phyloP scores from a whole-genome alignment of 2,888 invertebrate genomes.

The Ischnus inquisitorius region DNA sequence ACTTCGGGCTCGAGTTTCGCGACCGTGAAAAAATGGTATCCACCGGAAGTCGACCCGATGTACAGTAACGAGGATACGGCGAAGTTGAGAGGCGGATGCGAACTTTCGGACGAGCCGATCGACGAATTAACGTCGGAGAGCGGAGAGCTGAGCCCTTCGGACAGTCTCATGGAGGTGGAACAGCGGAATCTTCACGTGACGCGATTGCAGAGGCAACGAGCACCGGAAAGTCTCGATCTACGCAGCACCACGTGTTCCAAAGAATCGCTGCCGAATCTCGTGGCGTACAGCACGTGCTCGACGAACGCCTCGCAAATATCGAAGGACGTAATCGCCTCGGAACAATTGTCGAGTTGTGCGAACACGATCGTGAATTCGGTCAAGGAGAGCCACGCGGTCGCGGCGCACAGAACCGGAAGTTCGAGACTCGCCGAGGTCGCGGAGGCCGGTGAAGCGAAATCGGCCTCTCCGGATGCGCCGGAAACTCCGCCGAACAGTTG shows the following conservation, averaged over 20 bases:
- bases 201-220: slow-evolving; percentile 29
- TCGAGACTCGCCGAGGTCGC: slow-evolving; percentile 49
- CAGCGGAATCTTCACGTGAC: not conserved
- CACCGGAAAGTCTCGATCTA: slow-evolving; percentile 34
- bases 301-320: not conserved
- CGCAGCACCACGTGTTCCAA: slow-evolving; percentile 1
- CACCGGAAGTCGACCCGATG: slow-evolving; percentile 47
- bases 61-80: slow-evolving; percentile 11
- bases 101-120: slow-evolving; percentile 45
- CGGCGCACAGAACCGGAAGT: not conserved
- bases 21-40: slow-evolving; percentile 53
- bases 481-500: slow-evolving; percentile 78
- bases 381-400: not conserved
- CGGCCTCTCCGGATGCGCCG: slow-evolving; percentile 70
- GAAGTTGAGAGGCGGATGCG: slow-evolving; percentile 36
- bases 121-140: slow-evolving; percentile 59
- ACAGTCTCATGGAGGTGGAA: not conserved
- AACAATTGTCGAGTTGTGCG: not conserved
- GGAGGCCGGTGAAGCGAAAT: slow-evolving; percentile 63
- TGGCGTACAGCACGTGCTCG: not conserved
- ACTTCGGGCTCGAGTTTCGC: slow-evolving; percentile 42
- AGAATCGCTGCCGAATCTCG: not conserved
- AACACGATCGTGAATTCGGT: not conserved
- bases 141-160: slow-evolving; percentile 13
- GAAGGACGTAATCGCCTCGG: not conserved